phyloP scores from a whole-genome alignment of 2,113 vertebrate species.

The Nyctereutes procyonoides region DNA sequence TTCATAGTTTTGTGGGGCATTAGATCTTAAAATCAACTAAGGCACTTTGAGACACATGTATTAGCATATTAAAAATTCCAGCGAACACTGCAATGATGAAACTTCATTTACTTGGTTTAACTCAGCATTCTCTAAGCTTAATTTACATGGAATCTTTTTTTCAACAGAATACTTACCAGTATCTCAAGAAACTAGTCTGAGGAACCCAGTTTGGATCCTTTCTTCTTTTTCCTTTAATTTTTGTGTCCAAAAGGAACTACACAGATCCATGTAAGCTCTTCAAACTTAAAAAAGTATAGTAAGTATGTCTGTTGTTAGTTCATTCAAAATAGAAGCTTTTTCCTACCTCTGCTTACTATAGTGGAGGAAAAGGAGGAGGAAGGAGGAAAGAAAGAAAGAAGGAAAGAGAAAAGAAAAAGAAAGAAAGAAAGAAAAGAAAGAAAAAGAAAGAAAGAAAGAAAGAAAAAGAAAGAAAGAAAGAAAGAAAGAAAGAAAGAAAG shows the following conservation, averaged over 20 bases:
- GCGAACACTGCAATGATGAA: background rate
- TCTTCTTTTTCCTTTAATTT: constrained; percentile 16
- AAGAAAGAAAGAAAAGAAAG: too few relatives aligned
- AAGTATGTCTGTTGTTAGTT: background rate
- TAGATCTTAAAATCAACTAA: constrained; percentile 10
- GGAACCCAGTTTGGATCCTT: background rate
- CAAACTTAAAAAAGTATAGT: background rate
- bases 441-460: too few relatives aligned
- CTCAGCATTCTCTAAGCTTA: background rate
- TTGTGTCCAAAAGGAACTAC: constrained; percentile 15
- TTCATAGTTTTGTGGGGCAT: constrained; percentile 18
- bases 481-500: background rate
- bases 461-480: too few relatives aligned
- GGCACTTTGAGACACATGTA: background rate
- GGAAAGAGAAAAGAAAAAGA: too few relatives aligned
- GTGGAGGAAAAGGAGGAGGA: background rate
- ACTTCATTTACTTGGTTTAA: constrained; percentile 19
- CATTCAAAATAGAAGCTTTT: background rate
- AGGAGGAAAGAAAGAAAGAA: too few relatives aligned
- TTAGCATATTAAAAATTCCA: constrained; percentile 32
- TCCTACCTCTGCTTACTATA: background rate
- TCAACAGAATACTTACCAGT: background rate
- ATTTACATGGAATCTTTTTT: background rate
- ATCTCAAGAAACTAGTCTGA: background rate
- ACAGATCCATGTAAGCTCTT: background rate